Conservation (phyloP, 1,140 invertebrate species). For the Eumaeus atala region DNA sequence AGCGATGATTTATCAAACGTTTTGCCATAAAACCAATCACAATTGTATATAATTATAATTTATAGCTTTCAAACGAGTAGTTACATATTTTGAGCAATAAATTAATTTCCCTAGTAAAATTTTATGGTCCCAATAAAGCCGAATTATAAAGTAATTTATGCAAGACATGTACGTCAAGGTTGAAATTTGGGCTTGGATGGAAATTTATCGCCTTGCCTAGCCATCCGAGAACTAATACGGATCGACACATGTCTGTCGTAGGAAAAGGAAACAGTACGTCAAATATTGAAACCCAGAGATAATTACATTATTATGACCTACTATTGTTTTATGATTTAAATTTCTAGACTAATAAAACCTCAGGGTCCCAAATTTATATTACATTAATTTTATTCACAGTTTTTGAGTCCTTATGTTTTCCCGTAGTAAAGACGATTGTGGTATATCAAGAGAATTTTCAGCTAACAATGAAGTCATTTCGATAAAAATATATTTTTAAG, state of each 20-base stretch:
- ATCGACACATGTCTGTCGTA: not conserved
- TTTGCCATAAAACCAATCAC: slow-evolving; percentile 8
- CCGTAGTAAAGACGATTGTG: too few relatives aligned
- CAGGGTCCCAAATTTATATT: too few relatives aligned
- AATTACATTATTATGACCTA: too few relatives aligned
- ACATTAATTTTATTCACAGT: too few relatives aligned
- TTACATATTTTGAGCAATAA: slow-evolving; percentile 1
- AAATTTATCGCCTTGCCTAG: slow-evolving; percentile 3
- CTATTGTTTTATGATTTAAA: too few relatives aligned
- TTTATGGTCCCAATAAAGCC: not conserved
- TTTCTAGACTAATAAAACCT: too few relatives aligned
- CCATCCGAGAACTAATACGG: slow-evolving; percentile 1
- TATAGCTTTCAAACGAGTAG: not conserved
- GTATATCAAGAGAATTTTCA: too few relatives aligned
- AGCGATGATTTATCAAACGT: not conserved
- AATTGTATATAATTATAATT: slow-evolving; percentile 7
- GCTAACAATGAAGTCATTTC: too few relatives aligned
- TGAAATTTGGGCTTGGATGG: slow-evolving; percentile 10
- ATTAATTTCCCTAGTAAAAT: not conserved
- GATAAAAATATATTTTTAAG: too few relatives aligned
- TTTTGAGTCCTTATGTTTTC: too few relatives aligned
- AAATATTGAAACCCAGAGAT: not conserved
- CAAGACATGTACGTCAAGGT: slow-evolving; percentile 8
- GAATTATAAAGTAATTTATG: slow-evolving; percentile 4
- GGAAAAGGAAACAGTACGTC: not conserved